Evolutionary conservation across 2,797 vertebrate species (phyloP), one percentile per base, ranked within the genome.

Genomic region (Falco biarmicus): DNA sequence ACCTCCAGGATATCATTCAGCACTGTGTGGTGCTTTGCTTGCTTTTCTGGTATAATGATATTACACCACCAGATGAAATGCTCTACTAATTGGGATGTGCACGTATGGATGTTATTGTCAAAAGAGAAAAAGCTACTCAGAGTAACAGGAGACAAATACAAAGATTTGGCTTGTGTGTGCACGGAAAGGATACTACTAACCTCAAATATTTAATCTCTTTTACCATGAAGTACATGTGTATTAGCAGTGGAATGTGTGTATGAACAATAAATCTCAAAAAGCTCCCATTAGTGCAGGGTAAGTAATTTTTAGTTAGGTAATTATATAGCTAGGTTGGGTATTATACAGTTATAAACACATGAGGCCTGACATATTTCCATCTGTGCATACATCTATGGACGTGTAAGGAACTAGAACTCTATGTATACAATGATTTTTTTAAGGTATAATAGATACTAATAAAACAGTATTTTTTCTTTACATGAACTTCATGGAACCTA

Each of bases 121-220:
- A 61, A 91, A 53, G 37, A 48, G 22, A 37, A 86, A 81, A 59
- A 57, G 4, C 17, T 73, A 1, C 39, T 56, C 4, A 56, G 74
- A 65, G 31, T 60, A 74, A 32, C 17, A 47, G 25, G 19, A 70
- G 13, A 45, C 50, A 79, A 50, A 54, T 47, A 61, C 8, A 26
- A 93, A 65, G 14, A 50, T 57, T 15, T 84, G 26, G 6, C 0
- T 1, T 31, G 9, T 0, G 1, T n/a, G 28, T n/a, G 39, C 4
- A 51, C 2, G 48, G 54, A 48, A 91, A 77, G 4, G 9, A 12
- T 56, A 32, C 26, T 60, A 15, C n/a, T 66, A 22, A 19, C 16
- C 19, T 86, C 61, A 84, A 18, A 45, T 18, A 6, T 75, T 50
- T 39, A 31, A 77, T 9, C 26, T 84, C 7, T 61, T 61, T 32